phyloP scores from a whole-genome alignment of 2,797 vertebrate genomes.

The Tinamus major region DNA sequence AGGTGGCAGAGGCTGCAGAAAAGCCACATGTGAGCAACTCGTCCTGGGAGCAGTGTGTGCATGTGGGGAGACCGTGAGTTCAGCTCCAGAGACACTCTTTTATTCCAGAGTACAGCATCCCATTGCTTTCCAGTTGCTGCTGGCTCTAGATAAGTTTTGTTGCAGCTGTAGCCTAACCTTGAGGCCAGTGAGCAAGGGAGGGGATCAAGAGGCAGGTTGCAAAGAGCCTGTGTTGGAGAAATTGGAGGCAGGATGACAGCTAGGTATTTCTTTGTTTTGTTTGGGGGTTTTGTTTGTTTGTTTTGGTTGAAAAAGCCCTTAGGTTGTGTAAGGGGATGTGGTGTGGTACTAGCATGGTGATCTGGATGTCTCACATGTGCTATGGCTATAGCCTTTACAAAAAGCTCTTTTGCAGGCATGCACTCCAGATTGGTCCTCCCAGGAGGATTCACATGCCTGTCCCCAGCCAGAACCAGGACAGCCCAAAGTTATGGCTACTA shows the following conservation, averaged over 20 bases:
- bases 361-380: not conserved
- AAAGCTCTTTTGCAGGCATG: not conserved
- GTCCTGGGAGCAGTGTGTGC: not conserved
- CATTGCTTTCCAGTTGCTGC: not conserved
- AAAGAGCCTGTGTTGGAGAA: not conserved
- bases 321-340: not conserved
- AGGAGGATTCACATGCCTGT: not conserved
- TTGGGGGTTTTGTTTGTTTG: not conserved
- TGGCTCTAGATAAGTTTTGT: not conserved
- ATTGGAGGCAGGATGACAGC: not conserved
- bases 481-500: not conserved
- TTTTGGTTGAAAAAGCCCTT: not conserved
- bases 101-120: not conserved
- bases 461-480: accelerated
- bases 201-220: not conserved
- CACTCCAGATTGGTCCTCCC: not conserved
- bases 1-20: not conserved
- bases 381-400: not conserved
- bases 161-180: not conserved
- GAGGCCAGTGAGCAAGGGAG: not conserved
- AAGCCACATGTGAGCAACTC: not conserved
- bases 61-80: not conserved
- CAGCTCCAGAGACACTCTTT: not conserved
- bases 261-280: not conserved
- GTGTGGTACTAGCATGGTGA: not conserved